Evolutionary conservation across 2,113 vertebrate species (phyloP).

Genomic region (Maccullochella peelii): DNA sequence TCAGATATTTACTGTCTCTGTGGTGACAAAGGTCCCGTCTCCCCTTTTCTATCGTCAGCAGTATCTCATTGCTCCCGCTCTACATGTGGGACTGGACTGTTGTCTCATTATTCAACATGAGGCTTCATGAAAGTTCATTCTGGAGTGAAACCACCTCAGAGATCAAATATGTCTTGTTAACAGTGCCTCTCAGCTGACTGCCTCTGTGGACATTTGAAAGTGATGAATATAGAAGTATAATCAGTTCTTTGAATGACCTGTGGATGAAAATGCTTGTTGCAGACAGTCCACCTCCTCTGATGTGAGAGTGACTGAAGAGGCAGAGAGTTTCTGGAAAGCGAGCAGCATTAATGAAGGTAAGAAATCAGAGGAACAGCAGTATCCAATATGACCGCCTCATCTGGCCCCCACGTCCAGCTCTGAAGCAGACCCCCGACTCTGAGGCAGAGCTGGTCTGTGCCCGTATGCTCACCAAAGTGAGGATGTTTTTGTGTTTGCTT

Average conservation of each 20-base stretch:
- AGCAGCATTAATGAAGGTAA: slow-evolving; percentile 45
- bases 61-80: neutral
- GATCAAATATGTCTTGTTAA: neutral
- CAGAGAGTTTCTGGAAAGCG: neutral
- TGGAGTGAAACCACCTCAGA: too few species aligned
- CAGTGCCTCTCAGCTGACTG: neutral
- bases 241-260: neutral
- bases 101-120: neutral
- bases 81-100: neutral
- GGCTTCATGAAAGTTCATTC: too few species aligned
- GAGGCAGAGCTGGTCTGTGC: neutral
- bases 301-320: slow-evolving; percentile 8
- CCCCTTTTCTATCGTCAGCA: neutral
- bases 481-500: slow-evolving; percentile 5
- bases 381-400: neutral
- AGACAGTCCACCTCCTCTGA: slow-evolving; percentile 43
- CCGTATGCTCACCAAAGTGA: neutral
- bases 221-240: neutral
- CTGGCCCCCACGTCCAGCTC: neutral
- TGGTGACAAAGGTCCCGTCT: neutral
- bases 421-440: neutral
- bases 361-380: neutral
- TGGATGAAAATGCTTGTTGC: slow-evolving; percentile 9
- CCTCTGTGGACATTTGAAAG: neutral
- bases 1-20: neutral